Conservation (phyloP, 2,888 invertebrate genomes). For the Helobdella robusta region DNA sequence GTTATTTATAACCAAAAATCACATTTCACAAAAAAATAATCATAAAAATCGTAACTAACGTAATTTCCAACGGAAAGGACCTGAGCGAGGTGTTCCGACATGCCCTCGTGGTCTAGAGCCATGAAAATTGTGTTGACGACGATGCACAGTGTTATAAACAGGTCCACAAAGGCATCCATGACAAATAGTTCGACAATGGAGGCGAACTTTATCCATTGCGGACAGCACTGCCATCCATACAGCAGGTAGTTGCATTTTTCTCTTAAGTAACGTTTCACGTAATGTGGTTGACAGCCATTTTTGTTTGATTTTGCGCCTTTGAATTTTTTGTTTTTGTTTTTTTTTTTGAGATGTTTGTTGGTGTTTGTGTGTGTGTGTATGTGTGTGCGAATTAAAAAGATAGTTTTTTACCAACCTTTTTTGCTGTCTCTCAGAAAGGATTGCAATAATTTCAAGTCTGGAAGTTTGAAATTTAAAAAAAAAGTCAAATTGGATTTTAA, state of each 20-base stretch:
- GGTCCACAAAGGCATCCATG: conserved; percentile 93
- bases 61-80: conserved; percentile 86
- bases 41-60: conserved; percentile 57
- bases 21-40: background rate
- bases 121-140: conserved; percentile 94
- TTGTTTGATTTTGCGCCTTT: too few species aligned
- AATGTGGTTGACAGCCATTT: too few species aligned
- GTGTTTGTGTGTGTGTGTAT: too few species aligned
- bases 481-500: too few species aligned
- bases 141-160: conserved; percentile 94
- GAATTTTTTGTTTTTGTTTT: too few species aligned
- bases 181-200: conserved; percentile 73
- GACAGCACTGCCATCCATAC: conserved; percentile 79
- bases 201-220: conserved; percentile 60
- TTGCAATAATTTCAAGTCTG: conserved; percentile 15
- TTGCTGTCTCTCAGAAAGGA: conserved; percentile 21
- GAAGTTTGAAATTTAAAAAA: conserved; percentile 8
- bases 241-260: conserved; percentile 40
- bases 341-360: too few species aligned
- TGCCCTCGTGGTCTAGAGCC: conserved; percentile 90
- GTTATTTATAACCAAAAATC: background rate
- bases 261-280: conserved; percentile 38
- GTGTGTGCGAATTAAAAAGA: too few species aligned
- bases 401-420: too few species aligned
- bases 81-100: conserved; percentile 69